These are phyloP conservation scores for Lutraria rhynchaena DNA, from an alignment of 1,140 invertebrate genomes.

Conservation along the genomic window DNA sequence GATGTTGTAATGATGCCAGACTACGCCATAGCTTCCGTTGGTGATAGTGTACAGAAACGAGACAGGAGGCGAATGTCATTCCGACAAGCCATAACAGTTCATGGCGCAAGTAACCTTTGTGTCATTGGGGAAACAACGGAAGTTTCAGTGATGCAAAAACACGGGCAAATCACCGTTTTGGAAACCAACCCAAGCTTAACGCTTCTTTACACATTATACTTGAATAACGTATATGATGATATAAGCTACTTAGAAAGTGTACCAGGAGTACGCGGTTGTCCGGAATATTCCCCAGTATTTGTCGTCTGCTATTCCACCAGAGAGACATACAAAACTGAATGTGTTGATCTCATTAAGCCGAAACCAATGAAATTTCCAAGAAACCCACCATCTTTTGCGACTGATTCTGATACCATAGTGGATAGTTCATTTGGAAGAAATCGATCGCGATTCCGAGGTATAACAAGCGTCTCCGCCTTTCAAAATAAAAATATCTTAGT, in stretches of 20 bases:
- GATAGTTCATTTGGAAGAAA: constrained; percentile 32
- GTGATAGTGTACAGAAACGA: constrained; percentile 52
- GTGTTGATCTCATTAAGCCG: constrained; percentile 34
- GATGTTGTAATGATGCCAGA: constrained; percentile 44
- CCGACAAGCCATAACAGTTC: constrained; percentile 19
- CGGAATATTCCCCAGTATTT: constrained; percentile 14
- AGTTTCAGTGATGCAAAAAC: constrained; percentile 37
- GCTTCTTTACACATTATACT: constrained; percentile 12
- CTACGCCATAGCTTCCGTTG: constrained; percentile 31
- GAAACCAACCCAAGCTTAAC: constrained; percentile 30
- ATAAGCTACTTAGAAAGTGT: constrained; percentile 32
- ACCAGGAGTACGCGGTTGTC: background rate
- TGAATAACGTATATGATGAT: constrained; percentile 1
- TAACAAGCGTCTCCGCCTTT: constrained; percentile 24
- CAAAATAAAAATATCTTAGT: constrained; percentile 28
- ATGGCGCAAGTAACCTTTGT: constrained; percentile 1
- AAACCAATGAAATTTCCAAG: constrained; percentile 40
- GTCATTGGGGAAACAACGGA: constrained; percentile 36
- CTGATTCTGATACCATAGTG: constrained; percentile 2
- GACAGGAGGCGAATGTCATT: constrained; percentile 46
- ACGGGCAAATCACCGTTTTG: constrained; percentile 17
- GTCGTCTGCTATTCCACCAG: constrained; percentile 11
- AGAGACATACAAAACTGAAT: constrained; percentile 8
- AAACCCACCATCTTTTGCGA: constrained; percentile 26
- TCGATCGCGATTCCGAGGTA: constrained; percentile 31